A percentile compares a stretch with the other conserved stretches of the same genome.
Conservation (phyloP, 2,113 vertebrate species). For the Antechinus flavipes region DNA sequence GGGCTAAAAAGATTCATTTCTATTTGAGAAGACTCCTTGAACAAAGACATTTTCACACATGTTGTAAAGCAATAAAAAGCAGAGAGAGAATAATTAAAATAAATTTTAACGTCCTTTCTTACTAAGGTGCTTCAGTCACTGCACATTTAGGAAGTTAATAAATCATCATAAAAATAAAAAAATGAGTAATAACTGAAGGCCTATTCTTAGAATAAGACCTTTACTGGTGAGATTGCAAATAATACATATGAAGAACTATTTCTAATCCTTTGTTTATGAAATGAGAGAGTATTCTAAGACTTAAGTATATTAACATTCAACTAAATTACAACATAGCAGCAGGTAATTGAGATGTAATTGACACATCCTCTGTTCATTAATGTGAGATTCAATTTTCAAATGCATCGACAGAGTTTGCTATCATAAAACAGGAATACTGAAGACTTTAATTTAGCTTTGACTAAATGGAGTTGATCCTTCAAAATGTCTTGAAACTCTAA, state of each 20-base stretch:
- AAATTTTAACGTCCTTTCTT: conserved; percentile 13
- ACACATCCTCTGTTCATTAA: not conserved
- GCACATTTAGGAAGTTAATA: not conserved
- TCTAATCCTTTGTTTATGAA: conserved; percentile 46
- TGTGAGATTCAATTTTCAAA: conserved; percentile 25
- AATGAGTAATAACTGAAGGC: conserved; percentile 32
- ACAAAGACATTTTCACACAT: not conserved
- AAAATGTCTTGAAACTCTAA: conserved; percentile 12
- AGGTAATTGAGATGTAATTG: conserved; percentile 7
- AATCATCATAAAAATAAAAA: conserved; percentile 35
- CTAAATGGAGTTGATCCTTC: not conserved
- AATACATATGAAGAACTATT: conserved; percentile 1
- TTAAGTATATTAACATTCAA: conserved; percentile 15
- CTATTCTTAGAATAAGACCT: not conserved
- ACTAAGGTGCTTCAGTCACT: not conserved
- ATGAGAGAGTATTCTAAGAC: not conserved
- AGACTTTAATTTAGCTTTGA: not conserved
- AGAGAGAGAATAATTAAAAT: not conserved
- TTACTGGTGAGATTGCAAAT: conserved; percentile 5
- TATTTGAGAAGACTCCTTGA: not conserved
- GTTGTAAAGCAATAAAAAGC: conserved; percentile 3
- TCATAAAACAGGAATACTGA: not conserved
- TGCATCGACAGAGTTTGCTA: not conserved
- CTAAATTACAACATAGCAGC: conserved; percentile 23
- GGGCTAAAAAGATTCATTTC: not conserved